phyloP scores from a whole-genome alignment of 2,888 invertebrate genomes.

The Idaea biselata region DNA sequence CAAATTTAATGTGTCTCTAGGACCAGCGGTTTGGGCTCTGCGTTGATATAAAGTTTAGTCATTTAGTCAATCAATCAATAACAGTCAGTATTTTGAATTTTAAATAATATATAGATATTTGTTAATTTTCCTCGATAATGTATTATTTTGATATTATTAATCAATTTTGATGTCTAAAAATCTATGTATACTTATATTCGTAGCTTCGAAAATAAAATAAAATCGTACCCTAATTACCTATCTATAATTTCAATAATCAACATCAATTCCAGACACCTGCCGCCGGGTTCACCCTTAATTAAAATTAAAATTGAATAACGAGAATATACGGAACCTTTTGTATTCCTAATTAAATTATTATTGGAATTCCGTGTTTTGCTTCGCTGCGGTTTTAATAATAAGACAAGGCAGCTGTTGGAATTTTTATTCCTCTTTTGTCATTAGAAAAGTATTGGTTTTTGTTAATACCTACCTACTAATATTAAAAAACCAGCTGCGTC shows the following conservation, averaged over 20 bases:
- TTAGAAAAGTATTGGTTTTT: background rate
- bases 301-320: slow-evolving; percentile 66
- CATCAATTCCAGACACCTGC: slow-evolving; percentile 60
- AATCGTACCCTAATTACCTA: slow-evolving; percentile 5
- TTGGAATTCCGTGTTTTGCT: slow-evolving; percentile 34
- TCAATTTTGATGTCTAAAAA: background rate
- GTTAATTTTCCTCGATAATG: too few species aligned
- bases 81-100: too few species aligned
- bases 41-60: too few species aligned
- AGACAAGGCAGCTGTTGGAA: slow-evolving; percentile 12
- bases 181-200: too few species aligned
- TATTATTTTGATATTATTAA: background rate
- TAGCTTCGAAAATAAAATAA: too few species aligned
- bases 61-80: too few species aligned
- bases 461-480: too few species aligned
- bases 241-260: slow-evolving; percentile 35
- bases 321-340: slow-evolving; percentile 50
- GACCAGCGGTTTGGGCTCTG: too few species aligned
- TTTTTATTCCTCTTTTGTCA: background rate
- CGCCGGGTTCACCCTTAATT: slow-evolving; percentile 59
- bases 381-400: slow-evolving; percentile 24
- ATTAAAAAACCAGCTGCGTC: too few species aligned
- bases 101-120: too few species aligned
- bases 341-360: slow-evolving; percentile 50
- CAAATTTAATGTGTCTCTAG: too few species aligned